Evolutionary conservation across 2,797 vertebrate genomes (phyloP).

Genomic region (Balearica regulorum): DNA sequence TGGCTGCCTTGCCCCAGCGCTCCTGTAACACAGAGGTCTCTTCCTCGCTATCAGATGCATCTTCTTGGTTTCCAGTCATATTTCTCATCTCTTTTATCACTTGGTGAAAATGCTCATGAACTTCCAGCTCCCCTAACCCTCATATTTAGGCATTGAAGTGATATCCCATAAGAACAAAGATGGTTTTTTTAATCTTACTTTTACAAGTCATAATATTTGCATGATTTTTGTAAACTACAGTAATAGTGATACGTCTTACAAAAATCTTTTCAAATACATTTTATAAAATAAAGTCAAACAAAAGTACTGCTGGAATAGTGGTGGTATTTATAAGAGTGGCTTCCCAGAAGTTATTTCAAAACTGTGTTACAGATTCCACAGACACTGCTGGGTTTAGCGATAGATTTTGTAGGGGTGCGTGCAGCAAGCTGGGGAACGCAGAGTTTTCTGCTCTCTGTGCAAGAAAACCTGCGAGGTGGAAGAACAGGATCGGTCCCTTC

Average conservation of each 20-base stretch:
- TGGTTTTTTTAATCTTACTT: neutral
- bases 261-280: neutral
- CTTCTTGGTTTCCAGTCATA: neutral
- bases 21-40: neutral
- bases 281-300: neutral
- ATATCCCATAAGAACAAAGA: neutral
- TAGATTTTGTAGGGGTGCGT: neutral
- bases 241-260: neutral
- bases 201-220: neutral
- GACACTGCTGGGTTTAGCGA: neutral
- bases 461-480: neutral
- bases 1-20: neutral
- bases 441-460: neutral
- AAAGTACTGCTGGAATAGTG: neutral
- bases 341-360: neutral
- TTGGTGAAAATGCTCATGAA: neutral
- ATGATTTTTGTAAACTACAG: neutral
- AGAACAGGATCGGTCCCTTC: neutral
- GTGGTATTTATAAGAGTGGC: neutral
- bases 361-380: neutral
- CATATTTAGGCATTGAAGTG: neutral
- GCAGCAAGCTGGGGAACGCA: neutral
- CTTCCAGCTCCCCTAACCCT: neutral
- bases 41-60: neutral
- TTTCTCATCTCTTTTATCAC: neutral